phyloP scores from a whole-genome alignment of 2,113 vertebrate genomes.

The Megalops atlanticus region DNA sequence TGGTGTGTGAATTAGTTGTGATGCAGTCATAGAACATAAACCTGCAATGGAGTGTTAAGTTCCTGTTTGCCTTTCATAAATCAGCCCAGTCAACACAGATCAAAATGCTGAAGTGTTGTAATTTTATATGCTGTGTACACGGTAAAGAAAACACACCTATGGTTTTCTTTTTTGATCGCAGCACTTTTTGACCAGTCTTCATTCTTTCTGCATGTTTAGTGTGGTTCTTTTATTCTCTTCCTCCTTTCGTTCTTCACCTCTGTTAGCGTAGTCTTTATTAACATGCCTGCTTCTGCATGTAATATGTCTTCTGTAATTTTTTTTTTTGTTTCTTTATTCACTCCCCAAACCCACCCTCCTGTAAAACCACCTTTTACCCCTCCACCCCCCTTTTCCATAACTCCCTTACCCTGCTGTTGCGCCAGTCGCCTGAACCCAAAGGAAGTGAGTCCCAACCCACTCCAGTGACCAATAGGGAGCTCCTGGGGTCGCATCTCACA shows the following conservation, averaged over 20 bases:
- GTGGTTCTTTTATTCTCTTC: conserved; percentile 36
- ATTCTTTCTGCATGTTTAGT: conserved; percentile 64
- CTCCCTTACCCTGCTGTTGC: conserved; percentile 67
- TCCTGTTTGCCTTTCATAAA: background rate
- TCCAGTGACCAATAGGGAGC: conserved; percentile 83
- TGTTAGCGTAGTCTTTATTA: conserved; percentile 73
- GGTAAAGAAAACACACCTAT: background rate
- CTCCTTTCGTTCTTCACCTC: background rate
- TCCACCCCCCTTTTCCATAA: conserved; percentile 50
- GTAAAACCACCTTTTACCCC: conserved; percentile 47
- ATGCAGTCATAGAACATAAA: background rate
- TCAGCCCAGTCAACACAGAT: background rate
- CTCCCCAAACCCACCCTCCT: conserved; percentile 38
- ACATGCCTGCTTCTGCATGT: conserved; percentile 75
- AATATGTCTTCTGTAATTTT: conserved; percentile 71
- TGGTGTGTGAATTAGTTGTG: too few relatives aligned
- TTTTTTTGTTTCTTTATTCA: conserved; percentile 49
- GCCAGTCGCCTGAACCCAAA: conserved; percentile 83
- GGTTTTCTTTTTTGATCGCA: background rate
- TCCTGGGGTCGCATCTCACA: conserved; percentile 83
- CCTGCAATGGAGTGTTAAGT: background rate
- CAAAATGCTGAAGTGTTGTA: background rate
- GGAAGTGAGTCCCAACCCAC: conserved; percentile 85
- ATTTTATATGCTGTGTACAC: background rate
- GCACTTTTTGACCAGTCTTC: conserved; percentile 38